phyloP scores from a whole-genome alignment of 2,888 invertebrate genomes.

The Crocallis elinguaria region DNA sequence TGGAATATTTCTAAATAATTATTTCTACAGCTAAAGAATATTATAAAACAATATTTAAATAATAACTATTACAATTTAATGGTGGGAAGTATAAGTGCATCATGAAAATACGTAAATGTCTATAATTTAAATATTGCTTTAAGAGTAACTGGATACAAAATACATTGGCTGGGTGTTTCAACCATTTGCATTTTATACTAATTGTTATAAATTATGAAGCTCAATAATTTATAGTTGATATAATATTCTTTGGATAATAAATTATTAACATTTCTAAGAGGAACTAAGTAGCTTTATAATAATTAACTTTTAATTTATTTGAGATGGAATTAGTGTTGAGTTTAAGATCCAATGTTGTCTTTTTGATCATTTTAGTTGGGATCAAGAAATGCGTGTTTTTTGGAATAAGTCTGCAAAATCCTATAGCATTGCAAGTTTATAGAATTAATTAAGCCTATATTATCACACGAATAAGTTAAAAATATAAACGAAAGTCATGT shows the following conservation, averaged over 20 bases:
- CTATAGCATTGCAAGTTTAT: constrained; percentile 75
- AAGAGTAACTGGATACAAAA: constrained; percentile 62
- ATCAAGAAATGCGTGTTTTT: constrained; percentile 75
- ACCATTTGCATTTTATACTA: constrained; percentile 64
- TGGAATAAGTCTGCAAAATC: constrained; percentile 71
- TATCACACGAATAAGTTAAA: constrained; percentile 82
- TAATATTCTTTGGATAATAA: constrained; percentile 83
- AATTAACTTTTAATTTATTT: constrained; percentile 48
- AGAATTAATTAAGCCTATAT: constrained; percentile 69
- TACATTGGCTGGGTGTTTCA: constrained; percentile 50
- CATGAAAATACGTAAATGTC: constrained; percentile 64
- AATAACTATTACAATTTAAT: constrained; percentile 72
- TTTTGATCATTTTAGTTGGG: constrained; percentile 52
- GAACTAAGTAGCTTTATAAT: constrained; percentile 74
- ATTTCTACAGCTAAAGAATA: constrained; percentile 73
- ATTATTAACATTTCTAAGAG: constrained; percentile 81
- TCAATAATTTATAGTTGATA: constrained; percentile 75
- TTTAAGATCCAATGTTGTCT: constrained; percentile 44
- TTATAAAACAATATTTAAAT: constrained; percentile 80
- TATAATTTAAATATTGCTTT: constrained; percentile 80
- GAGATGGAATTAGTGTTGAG: constrained; percentile 47
- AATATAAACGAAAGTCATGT: constrained; percentile 63
- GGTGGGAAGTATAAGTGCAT: constrained; percentile 77
- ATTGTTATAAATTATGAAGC: constrained; percentile 66
- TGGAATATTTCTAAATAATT: constrained; percentile 79